Evolutionary conservation across 2,888 invertebrate species (phyloP).

Genomic region (Papilio demoleus): DNA sequence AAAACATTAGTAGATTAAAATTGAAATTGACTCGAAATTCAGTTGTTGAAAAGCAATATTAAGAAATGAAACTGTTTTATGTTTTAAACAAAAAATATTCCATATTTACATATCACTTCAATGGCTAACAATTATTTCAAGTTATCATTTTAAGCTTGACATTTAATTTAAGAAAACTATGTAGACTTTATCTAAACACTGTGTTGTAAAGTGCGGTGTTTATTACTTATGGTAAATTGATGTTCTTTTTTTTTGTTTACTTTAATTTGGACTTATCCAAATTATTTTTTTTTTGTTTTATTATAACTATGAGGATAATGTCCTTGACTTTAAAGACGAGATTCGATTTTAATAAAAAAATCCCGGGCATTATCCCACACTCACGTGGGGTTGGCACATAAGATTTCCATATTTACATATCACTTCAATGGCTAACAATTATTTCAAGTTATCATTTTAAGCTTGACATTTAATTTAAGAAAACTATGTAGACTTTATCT

Average conservation of each 20-base stretch:
- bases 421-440: not conserved
- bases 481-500: no score
- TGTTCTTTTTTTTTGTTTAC: not conserved
- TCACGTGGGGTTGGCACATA: no score
- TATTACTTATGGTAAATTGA: not conserved
- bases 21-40: not conserved
- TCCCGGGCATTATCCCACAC: no score
- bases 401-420: no score
- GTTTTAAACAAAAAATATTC: not conserved
- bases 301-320: not conserved
- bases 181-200: not conserved
- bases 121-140: not conserved
- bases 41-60: no score
- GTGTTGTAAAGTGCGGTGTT: not conserved
- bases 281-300: not conserved
- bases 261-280: not conserved
- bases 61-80: no score
- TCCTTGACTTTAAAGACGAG: not conserved
- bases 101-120: not conserved
- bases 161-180: not conserved
- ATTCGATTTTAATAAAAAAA: no score
- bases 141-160: not conserved
- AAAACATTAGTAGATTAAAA: not conserved
- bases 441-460: not conserved
- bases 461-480: constrained; percentile 2